These are phyloP conservation scores for Acanthosepion esculentum DNA, from an alignment of 2,888 invertebrate genomes.

Conservation along the genomic window DNA sequence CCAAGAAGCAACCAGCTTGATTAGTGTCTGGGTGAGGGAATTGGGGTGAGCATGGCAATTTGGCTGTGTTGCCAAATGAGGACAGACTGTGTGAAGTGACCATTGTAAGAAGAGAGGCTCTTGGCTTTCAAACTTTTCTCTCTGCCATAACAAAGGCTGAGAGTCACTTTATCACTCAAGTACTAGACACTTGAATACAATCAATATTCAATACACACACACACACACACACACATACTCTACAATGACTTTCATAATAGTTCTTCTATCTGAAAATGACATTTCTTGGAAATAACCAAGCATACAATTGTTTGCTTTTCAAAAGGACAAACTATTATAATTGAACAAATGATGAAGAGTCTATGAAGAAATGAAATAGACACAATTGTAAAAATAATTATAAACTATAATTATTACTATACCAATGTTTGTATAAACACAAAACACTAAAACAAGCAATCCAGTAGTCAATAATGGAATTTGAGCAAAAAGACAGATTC, in stretches of 20 bases:
- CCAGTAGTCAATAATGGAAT: not conserved
- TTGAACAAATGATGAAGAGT: too few relatives aligned
- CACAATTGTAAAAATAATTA: too few relatives aligned
- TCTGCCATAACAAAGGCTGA: not conserved
- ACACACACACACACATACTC: not conserved
- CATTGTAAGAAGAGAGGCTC: not conserved
- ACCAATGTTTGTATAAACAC: too few relatives aligned
- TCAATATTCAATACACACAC: not conserved
- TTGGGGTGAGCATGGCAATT: too few relatives aligned
- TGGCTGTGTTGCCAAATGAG: too few relatives aligned
- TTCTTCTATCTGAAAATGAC: not conserved
- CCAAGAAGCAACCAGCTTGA: not conserved
- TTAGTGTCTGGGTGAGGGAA: not conserved
- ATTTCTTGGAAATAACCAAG: too few relatives aligned
- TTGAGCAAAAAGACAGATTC: not conserved
- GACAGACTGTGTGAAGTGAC: too few relatives aligned
- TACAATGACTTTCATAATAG: not conserved
- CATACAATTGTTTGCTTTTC: too few relatives aligned
- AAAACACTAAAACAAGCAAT: not conserved
- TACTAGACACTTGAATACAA: not conserved
- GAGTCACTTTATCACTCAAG: not conserved
- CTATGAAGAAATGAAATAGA: too few relatives aligned
- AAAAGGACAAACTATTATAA: too few relatives aligned
- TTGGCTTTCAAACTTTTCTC: not conserved
- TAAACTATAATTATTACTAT: too few relatives aligned